phyloP scores from a whole-genome alignment of 2,113 vertebrate genomes.

The Peromyscus californicus region DNA sequence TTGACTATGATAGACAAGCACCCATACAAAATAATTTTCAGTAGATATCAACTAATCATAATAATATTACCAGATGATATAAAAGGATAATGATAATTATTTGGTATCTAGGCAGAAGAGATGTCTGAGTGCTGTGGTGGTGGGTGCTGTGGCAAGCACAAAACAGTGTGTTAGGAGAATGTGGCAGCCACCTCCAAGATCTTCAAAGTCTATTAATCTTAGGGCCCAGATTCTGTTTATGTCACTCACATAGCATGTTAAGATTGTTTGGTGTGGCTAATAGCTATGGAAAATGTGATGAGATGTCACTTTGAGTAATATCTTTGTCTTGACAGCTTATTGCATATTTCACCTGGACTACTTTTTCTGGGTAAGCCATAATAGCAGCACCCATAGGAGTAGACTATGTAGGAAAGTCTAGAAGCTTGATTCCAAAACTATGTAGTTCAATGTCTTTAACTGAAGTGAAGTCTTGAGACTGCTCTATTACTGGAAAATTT shows the following conservation, averaged over 20 bases:
- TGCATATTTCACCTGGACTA: neutral
- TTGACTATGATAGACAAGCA: neutral
- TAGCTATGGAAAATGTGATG: neutral
- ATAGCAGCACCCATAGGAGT: neutral
- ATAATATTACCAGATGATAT: neutral
- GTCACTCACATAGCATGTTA: neutral
- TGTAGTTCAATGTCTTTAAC: neutral
- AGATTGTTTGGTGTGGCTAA: neutral
- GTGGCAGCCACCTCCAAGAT: neutral
- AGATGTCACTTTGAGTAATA: neutral
- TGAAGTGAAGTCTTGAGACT: neutral
- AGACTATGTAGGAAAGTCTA: neutral
- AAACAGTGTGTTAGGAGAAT: neutral
- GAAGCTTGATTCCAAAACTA: neutral
- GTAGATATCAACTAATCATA: neutral
- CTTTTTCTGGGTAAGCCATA: neutral
- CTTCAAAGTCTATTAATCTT: neutral
- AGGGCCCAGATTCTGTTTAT: neutral
- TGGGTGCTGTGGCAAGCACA: too few relatives aligned
- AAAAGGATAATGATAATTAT: neutral
- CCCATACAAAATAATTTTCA: neutral
- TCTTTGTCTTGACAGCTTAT: neutral
- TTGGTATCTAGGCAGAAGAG: neutral
- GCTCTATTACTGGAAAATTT: neutral
- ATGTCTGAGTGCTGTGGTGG: neutral